Evolutionary conservation across 1,140 invertebrate species (phyloP), one percentile per base, ranked within the genome.

Genomic region (Tetramorium parvispinum): DNA sequence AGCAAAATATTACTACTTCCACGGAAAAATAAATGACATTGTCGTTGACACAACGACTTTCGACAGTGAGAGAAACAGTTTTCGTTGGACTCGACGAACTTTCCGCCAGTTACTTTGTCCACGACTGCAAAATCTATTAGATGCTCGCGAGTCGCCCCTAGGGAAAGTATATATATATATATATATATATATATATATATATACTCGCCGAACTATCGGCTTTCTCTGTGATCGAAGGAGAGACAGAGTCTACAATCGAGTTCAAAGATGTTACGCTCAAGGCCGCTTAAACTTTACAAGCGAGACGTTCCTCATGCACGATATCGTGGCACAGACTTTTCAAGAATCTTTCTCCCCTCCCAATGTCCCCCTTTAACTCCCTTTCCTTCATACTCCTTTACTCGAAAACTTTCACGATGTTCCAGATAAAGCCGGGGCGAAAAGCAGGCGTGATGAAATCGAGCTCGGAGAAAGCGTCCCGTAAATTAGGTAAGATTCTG

Each of bases 401-500:
- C 78, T 81, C 37, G 49, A 81, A 71, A 81, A 81, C 78, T 81
- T 81, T 81, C 78, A 81, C 65, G 49, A 71, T 21, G 77, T 40
- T 61, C 46, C 55, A 51, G 49, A 55, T 81, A 81, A 81, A 81
- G 78, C 37, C 49, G 32, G 21, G 32, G 37, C 49, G 65, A 55
- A 81, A 81, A 71, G 65, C 78, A 71, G 63, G 16, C 77, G 21
- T 65, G 65, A 71, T 71, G 63, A 81, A 81, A 81, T 81, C 78
- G 49, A 81, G 65, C 78, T 37, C 49, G 78, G 78, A 57, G 78
- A 71, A 81, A 81, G 65, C 78, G 21, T 70, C 49, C 24, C 78
- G 65, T 70, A 81, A 81, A 81, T 81, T 81, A 66, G 78, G 78
- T 81, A 71, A 81, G 65, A 81, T 81, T 81, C 78, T 81, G 78